Base-by-base conservation (phyloP, 2,113 vertebrate genomes). In the Anolis sagrei region DNA sequence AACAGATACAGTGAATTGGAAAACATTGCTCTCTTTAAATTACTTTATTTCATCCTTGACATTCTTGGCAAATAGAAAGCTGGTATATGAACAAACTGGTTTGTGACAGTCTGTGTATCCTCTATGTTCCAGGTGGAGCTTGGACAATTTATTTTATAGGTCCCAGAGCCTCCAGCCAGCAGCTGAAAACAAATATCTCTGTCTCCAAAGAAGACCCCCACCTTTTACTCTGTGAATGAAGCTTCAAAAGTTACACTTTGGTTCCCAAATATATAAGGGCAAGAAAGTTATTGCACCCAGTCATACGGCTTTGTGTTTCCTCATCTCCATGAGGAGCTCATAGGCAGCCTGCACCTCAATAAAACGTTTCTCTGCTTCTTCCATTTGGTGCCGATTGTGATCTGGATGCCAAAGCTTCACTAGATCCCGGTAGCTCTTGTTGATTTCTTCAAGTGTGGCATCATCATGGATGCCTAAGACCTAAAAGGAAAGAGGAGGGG, bases 401-500 rank as follows among this genome's bases (percentile, higher is more conserved):
- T 99, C 98, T 7, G 98, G 98, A 83, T 99, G 98, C 97, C 98
- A 98, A 27, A 93, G 83, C 90, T 98, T 98, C 84, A 96, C 97
- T 81, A 97, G 92, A 66, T 98, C 97, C 79, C 94, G 91, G 84
- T 98, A 98, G 89, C 95, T 96, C 49, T 51, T 93, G 32, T 94
- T 96, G 90, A 99, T 97, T 32, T 98, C 98, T 89, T 98, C 97
- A 39, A 93, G 3, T 18, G 97, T 93, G 54, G 97, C 95, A 9
- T 96, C 95, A 5, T 89, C 82, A 1, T 90, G 76, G 73, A 99
- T 61, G 13, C 95, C 97, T 79, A 98, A 92, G 74, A 98, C 93
- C 98, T 99, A 66, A 29, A 90, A 34, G 72, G 2, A n/a, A 27
- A 64, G 79, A 25, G 64, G 81, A 32, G 23, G 74, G 66, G 77